Percentiles rank a stretch among this genome's conserved stretches.
Evolutionary conservation across 2,113 vertebrate genomes (phyloP).

Genomic region (Protobothrops flavoviridis): DNA sequence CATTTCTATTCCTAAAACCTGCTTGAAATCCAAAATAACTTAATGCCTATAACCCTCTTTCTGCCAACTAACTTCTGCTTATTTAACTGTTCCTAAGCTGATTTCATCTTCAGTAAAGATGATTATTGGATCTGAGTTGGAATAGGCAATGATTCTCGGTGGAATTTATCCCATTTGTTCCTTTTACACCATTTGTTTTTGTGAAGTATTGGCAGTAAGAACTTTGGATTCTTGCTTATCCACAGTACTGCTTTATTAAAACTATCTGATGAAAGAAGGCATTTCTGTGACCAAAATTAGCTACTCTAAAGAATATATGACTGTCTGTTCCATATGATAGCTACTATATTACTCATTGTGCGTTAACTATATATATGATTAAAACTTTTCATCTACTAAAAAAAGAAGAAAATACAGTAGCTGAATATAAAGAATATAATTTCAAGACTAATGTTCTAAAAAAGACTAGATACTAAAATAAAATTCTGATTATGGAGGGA

Average conservation of each 20-base stretch:
- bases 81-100: not conserved
- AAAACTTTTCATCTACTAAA: not conserved
- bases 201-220: not conserved
- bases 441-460: not conserved
- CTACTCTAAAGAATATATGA: not conserved
- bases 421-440: not conserved
- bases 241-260: not conserved
- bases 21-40: not conserved
- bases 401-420: not conserved
- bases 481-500: not conserved
- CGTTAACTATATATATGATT: not conserved
- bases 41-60: not conserved
- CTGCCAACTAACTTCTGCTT: not conserved
- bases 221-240: not conserved
- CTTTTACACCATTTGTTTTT: not conserved
- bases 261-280: not conserved
- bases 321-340: not conserved
- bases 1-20: slow-evolving; percentile 12
- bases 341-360: not conserved
- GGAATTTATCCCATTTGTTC: not conserved
- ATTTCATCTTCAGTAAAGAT: not conserved
- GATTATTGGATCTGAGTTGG: not conserved
- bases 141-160: not conserved
- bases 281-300: not conserved
- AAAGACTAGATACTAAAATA: no score